Evolutionary conservation across 1,140 invertebrate species (phyloP), one percentile per base, ranked within the genome.

Genomic region (Pogonognathellus flavescens): DNA sequence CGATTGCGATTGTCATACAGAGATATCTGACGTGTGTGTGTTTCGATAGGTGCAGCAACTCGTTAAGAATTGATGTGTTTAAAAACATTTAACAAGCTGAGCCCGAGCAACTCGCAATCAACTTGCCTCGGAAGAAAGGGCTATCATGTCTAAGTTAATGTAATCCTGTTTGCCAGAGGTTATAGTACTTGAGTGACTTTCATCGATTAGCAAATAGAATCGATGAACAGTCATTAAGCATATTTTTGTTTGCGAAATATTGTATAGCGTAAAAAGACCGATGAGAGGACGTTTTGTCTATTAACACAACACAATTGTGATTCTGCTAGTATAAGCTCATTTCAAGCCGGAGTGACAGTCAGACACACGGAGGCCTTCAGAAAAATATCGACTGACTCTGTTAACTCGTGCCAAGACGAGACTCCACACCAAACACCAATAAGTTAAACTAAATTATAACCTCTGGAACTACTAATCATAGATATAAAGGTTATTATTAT

Each of bases 171-270:
- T 76, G 31, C 14, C 70, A 31, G 41, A 76, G 70, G 70, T 76
- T 76, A 57, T 57, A 49, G 70, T n/a, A 41, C 31, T 76, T 50
- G 70, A 50, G 70, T 41, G 41, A 25, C 25, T 50, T 76, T 76
- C 70, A 76, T 76, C 70, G 70, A 76, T 76, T 76, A 76, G 22
- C 14, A 31, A 20, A 20, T 76, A 18, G 41, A 76, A 76, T 76
- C 70, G 70, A 76, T 76, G 70, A 50, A 31, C 31, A 49, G 31
- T 76, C 70, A 76, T 76, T 76, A 76, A 49, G 41, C 14, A 76
- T 41, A 41, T 76, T 76, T 76, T 76, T 76, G 70, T 76, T 76
- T 76, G 70, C 70, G 31, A 76, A 76, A 76, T 76, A 76, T 49
- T 76, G 41, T 50, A 49, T 76, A 66, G 25, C 62, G 13, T 25